Base-by-base conservation (phyloP, 2,888 invertebrate species). In the Muscina levida region DNA sequence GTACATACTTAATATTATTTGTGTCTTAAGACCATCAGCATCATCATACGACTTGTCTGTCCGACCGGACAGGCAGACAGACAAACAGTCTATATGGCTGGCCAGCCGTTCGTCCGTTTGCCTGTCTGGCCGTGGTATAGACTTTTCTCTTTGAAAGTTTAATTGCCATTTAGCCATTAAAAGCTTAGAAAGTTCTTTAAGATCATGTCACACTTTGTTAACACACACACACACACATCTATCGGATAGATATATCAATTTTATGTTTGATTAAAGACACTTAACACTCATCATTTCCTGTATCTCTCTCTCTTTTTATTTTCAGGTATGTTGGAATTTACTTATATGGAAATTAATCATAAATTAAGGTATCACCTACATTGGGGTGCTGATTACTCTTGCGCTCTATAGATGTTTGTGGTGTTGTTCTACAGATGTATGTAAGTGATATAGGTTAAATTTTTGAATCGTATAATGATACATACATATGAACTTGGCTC, bases 121-220 rank as follows among this genome's bases (percentile, higher is more conserved):
- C 26, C 5, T 2, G 44, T 13, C 44, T 51, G 4, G 24, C n/a
- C 44, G 10, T 22, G 53, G 48, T 57, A 15, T 57, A 8, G 31
- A 5, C 31, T 31, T 19, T 42, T 22, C 11, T 62, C 8, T 22
- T 22, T 62, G 39, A 62, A 62, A 62, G 62, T 62, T 76, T 70
- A 70, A 73, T 65, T 72, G 65, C 57, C 65, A 62, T 56, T 57
- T 76, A 57, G 57, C 72, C 48, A 76, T 77, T 71, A 76, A 76
- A 70, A 80, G 76, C 79, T 77, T 76, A 80, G 79, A 80, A 80
- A 80, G 79, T 76, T 80, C 79, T 80, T 76, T 75, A 56, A 72
- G 62, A 72, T 70, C 70, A 70, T 79, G 65, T 68, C 76, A 70
- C 48, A 68, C 39, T 68, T 53, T 37, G 15, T 70, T 42, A 44